phyloP scores from a whole-genome alignment of 2,888 invertebrate species.

The Oscheius sp. region DNA sequence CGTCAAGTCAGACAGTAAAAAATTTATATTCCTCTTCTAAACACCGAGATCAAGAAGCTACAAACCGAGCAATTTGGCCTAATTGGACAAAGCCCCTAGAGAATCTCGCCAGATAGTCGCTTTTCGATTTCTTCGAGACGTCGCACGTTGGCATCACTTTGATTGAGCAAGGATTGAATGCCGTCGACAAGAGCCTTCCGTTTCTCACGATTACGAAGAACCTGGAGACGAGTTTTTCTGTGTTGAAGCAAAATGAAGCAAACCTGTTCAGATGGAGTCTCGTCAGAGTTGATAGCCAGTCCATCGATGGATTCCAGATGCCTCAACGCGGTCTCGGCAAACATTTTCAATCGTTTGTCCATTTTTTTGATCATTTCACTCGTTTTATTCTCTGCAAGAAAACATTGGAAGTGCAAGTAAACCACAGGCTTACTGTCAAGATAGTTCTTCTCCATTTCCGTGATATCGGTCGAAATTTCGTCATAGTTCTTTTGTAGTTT shows the following conservation, averaged over 20 bases:
- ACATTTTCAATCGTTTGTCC: slow-evolving; percentile 62
- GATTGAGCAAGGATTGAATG: slow-evolving; percentile 64
- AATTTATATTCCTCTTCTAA: slow-evolving; percentile 3
- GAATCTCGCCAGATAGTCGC: slow-evolving; percentile 47
- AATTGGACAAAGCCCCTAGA: slow-evolving; percentile 33
- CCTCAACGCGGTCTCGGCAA: slow-evolving; percentile 59
- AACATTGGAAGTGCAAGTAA: not conserved
- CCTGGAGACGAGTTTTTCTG: slow-evolving; percentile 41
- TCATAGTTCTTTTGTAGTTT: slow-evolving; percentile 59
- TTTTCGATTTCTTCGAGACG: slow-evolving; percentile 51
- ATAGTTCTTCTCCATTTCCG: slow-evolving; percentile 65
- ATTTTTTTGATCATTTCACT: slow-evolving; percentile 63
- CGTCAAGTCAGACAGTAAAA: not conserved
- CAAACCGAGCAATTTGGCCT: not conserved
- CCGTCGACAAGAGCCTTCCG: slow-evolving; percentile 66
- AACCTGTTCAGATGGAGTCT: slow-evolving; percentile 44
- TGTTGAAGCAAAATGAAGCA: not conserved
- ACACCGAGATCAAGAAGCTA: not conserved
- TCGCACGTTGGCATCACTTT: slow-evolving; percentile 62
- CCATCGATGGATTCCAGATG: slow-evolving; percentile 69
- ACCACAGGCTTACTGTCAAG: slow-evolving; percentile 51
- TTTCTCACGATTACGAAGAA: slow-evolving; percentile 66
- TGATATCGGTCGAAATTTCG: slow-evolving; percentile 58
- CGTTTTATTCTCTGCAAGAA: slow-evolving; percentile 52
- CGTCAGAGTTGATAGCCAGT: slow-evolving; percentile 56